Evolutionary conservation across 2,888 invertebrate species (phyloP).

Genomic region (Mythimna ferrago): DNA sequence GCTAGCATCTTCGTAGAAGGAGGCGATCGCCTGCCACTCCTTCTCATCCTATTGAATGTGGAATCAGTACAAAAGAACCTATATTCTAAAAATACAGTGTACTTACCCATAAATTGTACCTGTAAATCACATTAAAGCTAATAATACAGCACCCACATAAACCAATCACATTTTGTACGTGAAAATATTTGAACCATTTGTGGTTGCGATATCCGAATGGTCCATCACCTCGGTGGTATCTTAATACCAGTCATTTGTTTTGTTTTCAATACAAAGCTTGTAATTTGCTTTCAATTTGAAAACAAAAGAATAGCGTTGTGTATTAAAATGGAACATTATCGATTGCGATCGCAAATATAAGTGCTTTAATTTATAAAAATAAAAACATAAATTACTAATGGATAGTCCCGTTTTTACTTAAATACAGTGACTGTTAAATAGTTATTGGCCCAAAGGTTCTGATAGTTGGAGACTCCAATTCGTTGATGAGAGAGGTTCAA

Average conservation of each 20-base stretch:
- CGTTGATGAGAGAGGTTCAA: not conserved
- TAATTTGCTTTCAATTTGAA: constrained; percentile 52
- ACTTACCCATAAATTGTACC: too few species aligned
- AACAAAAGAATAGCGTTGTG: constrained; percentile 46
- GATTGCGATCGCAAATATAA: constrained; percentile 37
- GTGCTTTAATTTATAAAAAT: constrained; percentile 25
- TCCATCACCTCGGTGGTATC: constrained; percentile 24
- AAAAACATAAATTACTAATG: not conserved
- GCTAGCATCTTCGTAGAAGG: too few species aligned
- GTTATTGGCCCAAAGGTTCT: not conserved
- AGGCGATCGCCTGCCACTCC: too few species aligned
- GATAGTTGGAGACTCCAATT: not conserved
- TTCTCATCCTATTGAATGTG: too few species aligned
- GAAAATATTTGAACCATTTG: constrained; percentile 39
- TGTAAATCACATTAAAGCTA: constrained; percentile 3
- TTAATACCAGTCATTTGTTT: constrained; percentile 38
- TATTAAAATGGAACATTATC: constrained; percentile 9
- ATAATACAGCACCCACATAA: constrained; percentile 29
- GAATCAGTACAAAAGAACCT: not conserved
- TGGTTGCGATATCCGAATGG: constrained; percentile 36
- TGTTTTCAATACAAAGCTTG: constrained; percentile 31
- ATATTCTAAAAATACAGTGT: not conserved
- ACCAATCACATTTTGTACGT: constrained; percentile 28
- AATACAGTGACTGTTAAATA: not conserved
- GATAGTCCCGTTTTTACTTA: not conserved